A percentile compares a stretch with the other conserved stretches of the same genome.
phyloP scores from a whole-genome alignment of 37 sponge, comb jelly and placozoan species.

The Theonella swinhoei region DNA sequence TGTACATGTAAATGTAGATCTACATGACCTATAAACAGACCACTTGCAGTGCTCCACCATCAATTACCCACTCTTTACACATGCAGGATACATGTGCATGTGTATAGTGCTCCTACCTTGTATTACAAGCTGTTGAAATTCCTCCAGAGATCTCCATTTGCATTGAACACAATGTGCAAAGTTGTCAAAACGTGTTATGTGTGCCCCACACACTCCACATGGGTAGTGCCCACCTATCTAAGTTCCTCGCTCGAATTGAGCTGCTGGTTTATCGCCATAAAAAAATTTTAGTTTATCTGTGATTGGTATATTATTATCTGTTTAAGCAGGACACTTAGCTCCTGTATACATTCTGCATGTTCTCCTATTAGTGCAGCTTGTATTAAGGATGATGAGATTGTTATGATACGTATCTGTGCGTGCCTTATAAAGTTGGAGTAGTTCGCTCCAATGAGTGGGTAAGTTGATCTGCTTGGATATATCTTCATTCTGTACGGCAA shows the following conservation, averaged over 20 bases:
- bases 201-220: slow-evolving; percentile 22
- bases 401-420: neutral
- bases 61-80: no score
- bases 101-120: no score
- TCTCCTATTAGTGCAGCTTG: slow-evolving; percentile 23
- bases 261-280: slow-evolving; percentile 28
- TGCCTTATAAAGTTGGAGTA: slow-evolving; percentile 13
- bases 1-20: no score
- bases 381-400: neutral
- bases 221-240: slow-evolving; percentile 24
- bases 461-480: no score
- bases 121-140: no score
- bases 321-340: neutral
- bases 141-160: neutral
- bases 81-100: no score
- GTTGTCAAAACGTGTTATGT: neutral
- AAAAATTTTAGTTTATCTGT: slow-evolving; percentile 12
- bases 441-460: no score
- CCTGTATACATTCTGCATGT: neutral
- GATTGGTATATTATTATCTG: neutral
- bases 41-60: no score
- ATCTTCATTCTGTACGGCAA: slow-evolving; percentile 14
- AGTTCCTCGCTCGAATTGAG: slow-evolving; percentile 22
- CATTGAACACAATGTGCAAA: neutral
- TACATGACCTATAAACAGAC: no score